These are phyloP conservation scores for Clitarchus hookeri DNA, from an alignment of 2,888 invertebrate species.

Conservation along the genomic window DNA sequence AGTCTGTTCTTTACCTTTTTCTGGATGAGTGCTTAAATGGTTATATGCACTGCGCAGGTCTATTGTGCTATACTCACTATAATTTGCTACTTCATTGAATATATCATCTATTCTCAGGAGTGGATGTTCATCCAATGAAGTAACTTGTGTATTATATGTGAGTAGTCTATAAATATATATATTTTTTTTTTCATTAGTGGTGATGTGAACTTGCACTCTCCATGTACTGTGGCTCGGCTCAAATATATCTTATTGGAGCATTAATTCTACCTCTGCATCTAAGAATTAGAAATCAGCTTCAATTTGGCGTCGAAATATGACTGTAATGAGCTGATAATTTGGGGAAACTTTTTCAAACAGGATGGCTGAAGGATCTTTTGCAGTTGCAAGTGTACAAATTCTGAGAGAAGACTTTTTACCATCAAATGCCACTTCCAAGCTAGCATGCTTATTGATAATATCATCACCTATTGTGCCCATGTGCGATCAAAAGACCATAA, in stretches of 20 bases:
- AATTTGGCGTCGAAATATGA: not conserved
- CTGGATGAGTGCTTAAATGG: too few species aligned
- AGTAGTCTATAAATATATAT: slow-evolving; percentile 45
- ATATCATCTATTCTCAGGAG: slow-evolving; percentile 39
- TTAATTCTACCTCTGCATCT: not conserved
- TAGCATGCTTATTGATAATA: slow-evolving; percentile 16
- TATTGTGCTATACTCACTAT: too few species aligned
- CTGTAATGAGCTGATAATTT: not conserved
- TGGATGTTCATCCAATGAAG: slow-evolving; percentile 41
- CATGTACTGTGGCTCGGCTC: slow-evolving; percentile 18
- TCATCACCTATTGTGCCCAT: slow-evolving; percentile 26
- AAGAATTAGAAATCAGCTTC: not conserved
- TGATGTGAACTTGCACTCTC: slow-evolving; percentile 42
- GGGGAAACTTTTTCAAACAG: too few species aligned
- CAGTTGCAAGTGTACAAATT: not conserved
- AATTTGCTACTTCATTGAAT: slow-evolving; percentile 25
- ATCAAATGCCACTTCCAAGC: slow-evolving; percentile 11
- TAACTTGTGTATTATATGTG: slow-evolving; percentile 44
- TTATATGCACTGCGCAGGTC: too few species aligned
- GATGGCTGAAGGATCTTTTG: too few species aligned
- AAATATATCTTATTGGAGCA: not conserved
- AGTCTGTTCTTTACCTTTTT: too few species aligned
- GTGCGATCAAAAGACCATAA: too few species aligned
- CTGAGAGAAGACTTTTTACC: not conserved
- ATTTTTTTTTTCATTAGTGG: slow-evolving; percentile 41